Percentiles rank a stretch among this genome's conserved stretches.
Evolutionary conservation across 35 echinoderm and acorn worm genomes (phyloP).

Genomic region (Diadema setosum): DNA sequence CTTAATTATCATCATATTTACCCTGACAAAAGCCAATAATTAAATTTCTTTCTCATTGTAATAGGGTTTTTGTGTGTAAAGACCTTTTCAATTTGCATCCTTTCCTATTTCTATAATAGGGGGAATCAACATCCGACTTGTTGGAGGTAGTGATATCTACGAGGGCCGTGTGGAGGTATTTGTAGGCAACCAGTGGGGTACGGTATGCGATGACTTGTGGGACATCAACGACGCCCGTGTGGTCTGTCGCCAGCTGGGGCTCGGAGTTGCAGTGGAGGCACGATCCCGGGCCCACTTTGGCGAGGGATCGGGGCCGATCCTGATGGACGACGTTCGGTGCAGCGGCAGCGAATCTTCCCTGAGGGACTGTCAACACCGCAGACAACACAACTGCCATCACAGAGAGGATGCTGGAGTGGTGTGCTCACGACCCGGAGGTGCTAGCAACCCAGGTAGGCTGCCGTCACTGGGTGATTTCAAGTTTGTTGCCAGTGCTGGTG

Average conservation of each 20-base stretch:
- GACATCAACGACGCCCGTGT: not conserved
- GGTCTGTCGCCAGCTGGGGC: slow-evolving; percentile 7
- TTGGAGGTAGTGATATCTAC: not conserved
- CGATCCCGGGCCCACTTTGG: not conserved
- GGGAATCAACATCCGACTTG: not conserved
- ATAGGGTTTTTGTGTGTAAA: too few relatives aligned
- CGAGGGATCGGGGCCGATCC: not conserved
- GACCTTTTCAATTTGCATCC: not conserved
- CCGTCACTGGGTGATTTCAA: too few relatives aligned
- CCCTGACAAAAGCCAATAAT: not conserved
- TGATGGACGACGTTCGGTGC: not conserved
- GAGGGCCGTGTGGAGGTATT: slow-evolving; percentile 1
- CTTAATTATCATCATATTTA: not conserved
- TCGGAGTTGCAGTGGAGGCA: not conserved
- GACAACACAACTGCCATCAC: not conserved
- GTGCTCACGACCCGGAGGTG: too few relatives aligned
- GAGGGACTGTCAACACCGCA: not conserved
- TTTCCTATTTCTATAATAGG: not conserved
- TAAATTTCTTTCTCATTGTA: too few relatives aligned
- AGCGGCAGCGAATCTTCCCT: not conserved
- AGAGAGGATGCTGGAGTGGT: not conserved
- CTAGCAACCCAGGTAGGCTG: too few relatives aligned
- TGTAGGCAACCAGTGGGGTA: not conserved
- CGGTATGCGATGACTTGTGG: not conserved
- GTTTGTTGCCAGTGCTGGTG: too few relatives aligned